Evolutionary conservation across 1,140 invertebrate genomes (phyloP).

Genomic region (Atta texana): DNA sequence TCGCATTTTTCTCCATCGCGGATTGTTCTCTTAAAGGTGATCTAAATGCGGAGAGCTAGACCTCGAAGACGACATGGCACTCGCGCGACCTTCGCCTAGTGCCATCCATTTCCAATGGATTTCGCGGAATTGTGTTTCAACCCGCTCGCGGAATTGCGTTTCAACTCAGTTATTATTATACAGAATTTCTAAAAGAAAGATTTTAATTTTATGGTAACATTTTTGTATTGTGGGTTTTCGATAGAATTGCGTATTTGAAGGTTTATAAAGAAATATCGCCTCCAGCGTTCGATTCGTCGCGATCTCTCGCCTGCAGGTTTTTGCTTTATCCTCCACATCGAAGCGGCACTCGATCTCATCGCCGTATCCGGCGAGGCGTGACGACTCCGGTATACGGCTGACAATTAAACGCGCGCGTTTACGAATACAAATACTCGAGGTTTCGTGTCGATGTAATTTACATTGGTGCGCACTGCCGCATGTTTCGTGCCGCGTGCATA

Average conservation of each 20-base stretch:
- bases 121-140: conserved; percentile 45
- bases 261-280: neutral
- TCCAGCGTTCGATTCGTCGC: neutral
- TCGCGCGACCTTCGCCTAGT: conserved; percentile 64
- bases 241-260: no score
- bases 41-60: conserved; percentile 56
- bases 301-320: neutral
- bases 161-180: no score
- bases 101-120: conserved; percentile 62
- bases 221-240: no score
- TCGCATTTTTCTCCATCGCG: conserved; percentile 75
- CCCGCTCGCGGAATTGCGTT: neutral
- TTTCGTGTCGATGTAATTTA: neutral
- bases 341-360: neutral
- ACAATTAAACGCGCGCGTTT: conserved; percentile 11
- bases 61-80: neutral
- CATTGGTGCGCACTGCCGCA: neutral
- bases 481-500: neutral
- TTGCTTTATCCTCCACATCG: neutral
- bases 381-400: neutral
- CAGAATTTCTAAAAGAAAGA: no score
- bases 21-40: conserved; percentile 73
- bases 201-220: no score
- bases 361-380: no score
- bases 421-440: conserved; percentile 1